Conservation (phyloP, 1,140 invertebrate genomes). For the Aphis gossypii region DNA sequence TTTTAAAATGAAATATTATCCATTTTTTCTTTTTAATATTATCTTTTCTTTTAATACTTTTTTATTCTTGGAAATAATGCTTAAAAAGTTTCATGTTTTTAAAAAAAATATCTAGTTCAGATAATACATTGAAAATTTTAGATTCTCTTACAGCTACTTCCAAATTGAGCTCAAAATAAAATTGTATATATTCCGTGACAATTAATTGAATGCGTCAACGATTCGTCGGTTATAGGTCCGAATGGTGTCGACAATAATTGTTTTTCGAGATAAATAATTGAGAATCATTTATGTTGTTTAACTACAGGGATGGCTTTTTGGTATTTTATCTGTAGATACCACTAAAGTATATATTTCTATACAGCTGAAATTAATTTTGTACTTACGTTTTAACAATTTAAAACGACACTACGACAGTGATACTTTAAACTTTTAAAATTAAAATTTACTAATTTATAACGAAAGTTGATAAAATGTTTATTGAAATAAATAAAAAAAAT, state of each 20-base stretch:
- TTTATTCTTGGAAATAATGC: not conserved
- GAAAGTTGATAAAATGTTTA: not conserved
- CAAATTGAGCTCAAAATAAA: not conserved
- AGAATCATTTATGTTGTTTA: not conserved
- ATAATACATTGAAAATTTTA: not conserved
- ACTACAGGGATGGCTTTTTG: not conserved
- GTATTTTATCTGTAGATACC: not conserved
- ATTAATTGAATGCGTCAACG: not conserved
- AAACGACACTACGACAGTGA: not conserved
- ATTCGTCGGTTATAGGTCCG: not conserved
- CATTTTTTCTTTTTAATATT: not conserved
- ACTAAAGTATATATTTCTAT: not conserved
- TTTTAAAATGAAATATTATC: not conserved
- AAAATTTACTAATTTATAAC: not conserved
- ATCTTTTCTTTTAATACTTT: not conserved
- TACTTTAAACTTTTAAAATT: not conserved
- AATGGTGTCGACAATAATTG: not conserved
- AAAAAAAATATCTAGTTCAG: not conserved
- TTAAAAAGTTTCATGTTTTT: not conserved
- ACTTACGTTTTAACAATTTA: not conserved
- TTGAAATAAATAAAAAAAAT: not conserved
- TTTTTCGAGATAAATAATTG: not conserved
- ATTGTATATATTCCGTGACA: not conserved
- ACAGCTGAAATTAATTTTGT: not conserved
- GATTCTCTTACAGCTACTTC: not conserved